phyloP scores from a whole-genome alignment of 1,140 invertebrate species.

The Calliphora vicina region DNA sequence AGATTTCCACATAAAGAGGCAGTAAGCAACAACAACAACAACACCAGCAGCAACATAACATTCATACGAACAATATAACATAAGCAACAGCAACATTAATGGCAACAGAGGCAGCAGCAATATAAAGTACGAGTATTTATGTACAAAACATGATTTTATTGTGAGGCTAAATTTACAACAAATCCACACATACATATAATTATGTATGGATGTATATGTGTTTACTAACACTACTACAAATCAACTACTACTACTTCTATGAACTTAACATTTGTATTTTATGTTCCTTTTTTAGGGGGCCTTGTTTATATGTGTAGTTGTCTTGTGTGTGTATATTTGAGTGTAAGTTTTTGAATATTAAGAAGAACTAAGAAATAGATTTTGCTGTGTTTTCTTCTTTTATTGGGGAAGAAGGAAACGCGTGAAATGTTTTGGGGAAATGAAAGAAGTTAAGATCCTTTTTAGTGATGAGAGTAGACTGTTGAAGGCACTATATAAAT shows the following conservation, averaged over 20 bases:
- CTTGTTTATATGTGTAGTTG: neutral
- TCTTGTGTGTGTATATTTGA: neutral
- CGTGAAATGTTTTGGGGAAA: neutral
- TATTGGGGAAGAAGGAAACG: neutral
- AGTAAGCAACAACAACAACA: neutral
- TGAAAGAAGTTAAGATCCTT: neutral
- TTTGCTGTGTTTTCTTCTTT: neutral
- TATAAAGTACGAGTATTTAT: neutral
- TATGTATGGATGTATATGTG: neutral
- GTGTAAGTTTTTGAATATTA: neutral
- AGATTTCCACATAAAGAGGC: too few species aligned
- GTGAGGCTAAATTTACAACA: neutral
- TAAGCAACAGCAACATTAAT: slow-evolving; percentile 31
- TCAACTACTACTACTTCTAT: neutral
- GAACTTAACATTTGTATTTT: too few species aligned
- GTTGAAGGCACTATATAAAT: too few species aligned
- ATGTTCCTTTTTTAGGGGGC: neutral
- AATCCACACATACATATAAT: neutral
- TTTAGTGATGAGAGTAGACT: neutral
- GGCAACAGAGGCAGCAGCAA: neutral
- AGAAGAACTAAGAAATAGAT: neutral
- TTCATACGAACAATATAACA: slow-evolving; percentile 31
- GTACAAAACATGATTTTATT: neutral
- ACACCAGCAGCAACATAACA: neutral
- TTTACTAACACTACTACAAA: neutral